Conservation (phyloP, 2,113 vertebrate species). For the Ancistrus triradiatus region DNA sequence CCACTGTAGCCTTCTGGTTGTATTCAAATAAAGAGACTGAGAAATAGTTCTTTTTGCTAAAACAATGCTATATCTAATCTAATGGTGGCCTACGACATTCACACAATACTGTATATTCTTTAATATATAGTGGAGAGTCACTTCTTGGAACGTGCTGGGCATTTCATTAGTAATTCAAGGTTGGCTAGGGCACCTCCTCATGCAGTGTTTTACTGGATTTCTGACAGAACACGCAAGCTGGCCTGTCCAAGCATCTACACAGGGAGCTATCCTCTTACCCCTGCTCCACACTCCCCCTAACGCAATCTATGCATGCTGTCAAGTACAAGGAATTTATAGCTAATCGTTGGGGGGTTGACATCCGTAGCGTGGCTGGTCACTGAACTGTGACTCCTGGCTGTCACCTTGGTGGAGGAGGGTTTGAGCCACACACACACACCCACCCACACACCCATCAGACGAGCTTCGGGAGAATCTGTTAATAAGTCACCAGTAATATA, state of each 20-base stretch:
- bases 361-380: slow-evolving; percentile 32
- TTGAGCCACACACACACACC: neutral
- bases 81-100: too few relatives aligned
- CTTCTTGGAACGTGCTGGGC: neutral
- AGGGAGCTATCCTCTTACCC: slow-evolving; percentile 28
- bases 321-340: slow-evolving; percentile 43
- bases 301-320: slow-evolving; percentile 22
- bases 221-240: slow-evolving; percentile 31
- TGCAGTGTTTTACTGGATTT: slow-evolving; percentile 35
- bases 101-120: too few relatives aligned
- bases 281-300: slow-evolving; percentile 17
- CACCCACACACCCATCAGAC: neutral
- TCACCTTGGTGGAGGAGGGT: slow-evolving; percentile 1
- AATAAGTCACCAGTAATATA: slow-evolving; percentile 2
- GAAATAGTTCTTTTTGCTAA: too few relatives aligned
- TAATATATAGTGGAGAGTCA: slow-evolving; percentile 9
- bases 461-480: neutral
- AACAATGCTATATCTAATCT: too few relatives aligned
- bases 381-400: slow-evolving; percentile 41
- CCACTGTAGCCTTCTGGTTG: too few relatives aligned
- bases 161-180: slow-evolving; percentile 35
- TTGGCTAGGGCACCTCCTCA: slow-evolving; percentile 23
- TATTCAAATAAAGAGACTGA: too few relatives aligned
- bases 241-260: slow-evolving; percentile 33
- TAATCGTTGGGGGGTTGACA: slow-evolving; percentile 56